Base-by-base conservation (phyloP, 2,113 vertebrate genomes). In the Oreocharis arfaki region DNA sequence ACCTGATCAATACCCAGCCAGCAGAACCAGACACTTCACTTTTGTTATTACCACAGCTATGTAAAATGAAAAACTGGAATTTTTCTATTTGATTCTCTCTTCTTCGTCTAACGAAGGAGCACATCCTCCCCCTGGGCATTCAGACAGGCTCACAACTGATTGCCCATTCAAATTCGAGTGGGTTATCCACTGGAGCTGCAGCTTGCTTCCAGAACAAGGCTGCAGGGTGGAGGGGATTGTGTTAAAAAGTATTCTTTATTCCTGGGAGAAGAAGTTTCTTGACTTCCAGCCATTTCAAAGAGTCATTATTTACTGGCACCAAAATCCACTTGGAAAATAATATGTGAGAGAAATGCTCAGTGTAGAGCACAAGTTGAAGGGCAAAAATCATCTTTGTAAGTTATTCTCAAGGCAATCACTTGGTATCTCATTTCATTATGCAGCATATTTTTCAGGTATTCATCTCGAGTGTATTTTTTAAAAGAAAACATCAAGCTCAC, bases 391-490 rank as follows among this genome's bases (percentile, higher is more conserved):
- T 85, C 70, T 91, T 91, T 76, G 6, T 20, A 76, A 88, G n/a
- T 90, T 90, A 83, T 65, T 95, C 82, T 96, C 70, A 88, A 74
- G 46, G 79, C 79, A 85, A 57, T 86, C 67, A 53, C 41, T 91
- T 90, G 37, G 5, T 83, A 92, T 90, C 63, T 92, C 63, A 46
- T 94, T 94, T 86, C 85, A 94, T 88, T 90, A 86, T 84, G 67
- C 84, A 74, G 53, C 30, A 73, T 85, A 94, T 94, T 95, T 95
- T 93, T 93, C 89, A 95, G 82, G 74, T 91, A 80, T 91, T 82
- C 74, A 50, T 85, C 89, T 7, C 16, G 7, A 85, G 93, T 88
- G 39, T 79, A 89, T 93, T 92, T 94, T 76, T 13, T 11, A 96
- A 96, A 94, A 90, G 37, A 85, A 95, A 90, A 91, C 68, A 94